Conservation (phyloP, 2,113 vertebrate genomes). For the Ciconia maguari region DNA sequence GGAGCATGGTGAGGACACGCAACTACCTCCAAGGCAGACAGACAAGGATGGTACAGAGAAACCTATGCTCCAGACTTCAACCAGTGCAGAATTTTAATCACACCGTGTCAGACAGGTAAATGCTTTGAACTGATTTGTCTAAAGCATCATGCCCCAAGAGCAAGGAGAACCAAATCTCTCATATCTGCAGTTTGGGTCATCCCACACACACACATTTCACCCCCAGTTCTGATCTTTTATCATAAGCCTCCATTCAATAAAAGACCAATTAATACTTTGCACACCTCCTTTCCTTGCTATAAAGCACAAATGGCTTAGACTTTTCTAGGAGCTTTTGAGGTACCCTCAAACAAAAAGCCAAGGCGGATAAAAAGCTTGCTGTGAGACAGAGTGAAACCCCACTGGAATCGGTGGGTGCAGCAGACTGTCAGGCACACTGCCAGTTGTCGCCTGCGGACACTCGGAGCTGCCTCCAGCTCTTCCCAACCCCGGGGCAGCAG, state of each 20-base stretch:
- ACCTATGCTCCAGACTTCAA: neutral
- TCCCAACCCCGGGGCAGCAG: neutral
- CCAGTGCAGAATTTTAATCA: neutral
- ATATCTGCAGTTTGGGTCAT: neutral
- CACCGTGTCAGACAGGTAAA: neutral
- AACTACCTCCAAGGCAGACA: neutral
- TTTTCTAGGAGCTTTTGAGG: neutral
- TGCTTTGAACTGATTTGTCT: neutral
- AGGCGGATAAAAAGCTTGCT: neutral
- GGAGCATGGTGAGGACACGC: neutral
- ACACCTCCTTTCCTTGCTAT: neutral
- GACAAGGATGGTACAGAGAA: neutral
- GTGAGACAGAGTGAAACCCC: neutral
- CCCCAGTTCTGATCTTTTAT: neutral
- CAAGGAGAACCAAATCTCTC: fast-evolving
- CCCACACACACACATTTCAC: neutral
- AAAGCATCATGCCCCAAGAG: neutral
- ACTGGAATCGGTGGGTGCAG: fast-evolving
- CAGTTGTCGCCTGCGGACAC: fast-evolving
- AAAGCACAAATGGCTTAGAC: neutral
- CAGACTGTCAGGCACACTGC: neutral
- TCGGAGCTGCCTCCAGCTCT: neutral
- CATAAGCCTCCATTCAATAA: neutral
- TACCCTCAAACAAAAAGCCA: neutral
- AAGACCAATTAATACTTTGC: neutral